Conservation (phyloP, 2,113 vertebrate genomes). For the Excalfactoria chinensis region DNA sequence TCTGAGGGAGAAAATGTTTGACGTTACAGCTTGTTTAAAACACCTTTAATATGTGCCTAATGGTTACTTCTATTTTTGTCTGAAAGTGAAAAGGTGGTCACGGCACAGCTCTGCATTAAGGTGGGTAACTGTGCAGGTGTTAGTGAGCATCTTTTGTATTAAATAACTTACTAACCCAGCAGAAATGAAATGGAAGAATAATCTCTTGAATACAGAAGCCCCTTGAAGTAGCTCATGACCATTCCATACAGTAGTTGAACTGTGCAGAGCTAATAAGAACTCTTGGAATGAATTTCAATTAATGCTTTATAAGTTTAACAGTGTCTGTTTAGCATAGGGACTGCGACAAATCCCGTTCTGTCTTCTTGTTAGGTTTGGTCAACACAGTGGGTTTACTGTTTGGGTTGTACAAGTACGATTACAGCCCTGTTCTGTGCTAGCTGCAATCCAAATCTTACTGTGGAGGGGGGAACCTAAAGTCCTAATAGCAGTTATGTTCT, state of each 20-base stretch:
- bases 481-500: constrained; percentile 59
- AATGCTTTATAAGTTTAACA: not conserved
- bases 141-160: not conserved
- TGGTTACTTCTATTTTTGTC: constrained; percentile 48
- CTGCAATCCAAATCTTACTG: not conserved
- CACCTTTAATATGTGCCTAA: constrained; percentile 71
- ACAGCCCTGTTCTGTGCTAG: not conserved
- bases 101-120: constrained; percentile 49
- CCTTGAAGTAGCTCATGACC: not conserved
- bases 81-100: constrained; percentile 4
- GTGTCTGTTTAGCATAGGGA: not conserved
- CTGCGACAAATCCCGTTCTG: not conserved
- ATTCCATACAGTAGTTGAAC: not conserved
- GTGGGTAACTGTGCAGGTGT: not conserved
- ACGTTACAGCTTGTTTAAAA: constrained; percentile 66
- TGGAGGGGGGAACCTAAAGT: constrained; percentile 64
- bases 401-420: not conserved
- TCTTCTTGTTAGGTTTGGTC: not conserved
- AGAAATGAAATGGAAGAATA: not conserved
- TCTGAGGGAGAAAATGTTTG: constrained; percentile 66
- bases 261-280: not conserved
- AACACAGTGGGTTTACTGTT: not conserved
- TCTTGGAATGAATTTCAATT: not conserved
- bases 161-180: not conserved
- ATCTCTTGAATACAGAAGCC: not conserved